A percentile compares a stretch with the other conserved stretches of the same genome.
These are phyloP conservation scores for Tetheella fluctuosa DNA, from an alignment of 2,888 invertebrate species.

Conservation along the genomic window DNA sequence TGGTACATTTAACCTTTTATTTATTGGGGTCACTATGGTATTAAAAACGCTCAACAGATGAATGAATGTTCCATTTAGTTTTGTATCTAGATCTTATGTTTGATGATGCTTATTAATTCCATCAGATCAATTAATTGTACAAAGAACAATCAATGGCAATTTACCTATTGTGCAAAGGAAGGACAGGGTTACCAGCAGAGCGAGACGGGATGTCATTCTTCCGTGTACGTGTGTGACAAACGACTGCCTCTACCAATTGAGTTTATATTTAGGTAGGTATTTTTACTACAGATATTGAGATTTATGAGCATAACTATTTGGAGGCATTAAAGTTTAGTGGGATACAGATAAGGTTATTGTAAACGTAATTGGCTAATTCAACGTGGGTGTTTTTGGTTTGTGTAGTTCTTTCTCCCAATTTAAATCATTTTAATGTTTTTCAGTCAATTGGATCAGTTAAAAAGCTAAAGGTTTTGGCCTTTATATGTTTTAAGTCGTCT, in stretches of 20 bases:
- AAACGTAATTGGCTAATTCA: constrained; percentile 14
- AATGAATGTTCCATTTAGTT: neutral
- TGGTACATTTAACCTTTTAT: constrained; percentile 19
- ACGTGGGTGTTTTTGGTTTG: neutral
- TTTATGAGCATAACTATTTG: constrained; percentile 16
- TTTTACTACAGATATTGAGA: constrained; percentile 19
- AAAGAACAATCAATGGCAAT: constrained; percentile 27
- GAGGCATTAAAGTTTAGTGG: constrained; percentile 11
- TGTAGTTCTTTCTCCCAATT: neutral
- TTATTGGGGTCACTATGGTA: constrained; percentile 15
- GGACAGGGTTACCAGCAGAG: constrained; percentile 9
- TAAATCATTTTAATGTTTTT: neutral
- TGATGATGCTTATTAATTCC: constrained; percentile 1
- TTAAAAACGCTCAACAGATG: neutral
- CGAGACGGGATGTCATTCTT: constrained; percentile 12
- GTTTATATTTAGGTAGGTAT: constrained; percentile 21
- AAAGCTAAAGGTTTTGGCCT: no score
- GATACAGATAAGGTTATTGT: constrained; percentile 11
- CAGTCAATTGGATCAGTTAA: neutral
- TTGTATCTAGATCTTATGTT: constrained; percentile 1
- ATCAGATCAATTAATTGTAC: constrained; percentile 11
- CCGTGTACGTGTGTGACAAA: constrained; percentile 3
- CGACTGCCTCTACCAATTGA: constrained; percentile 12
- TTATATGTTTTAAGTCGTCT: no score
- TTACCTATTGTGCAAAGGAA: constrained; percentile 22